A percentile compares a stretch with the other conserved stretches of the same genome.
Evolutionary conservation across 2,797 vertebrate species (phyloP).

Genomic region (Meda fulgida): DNA sequence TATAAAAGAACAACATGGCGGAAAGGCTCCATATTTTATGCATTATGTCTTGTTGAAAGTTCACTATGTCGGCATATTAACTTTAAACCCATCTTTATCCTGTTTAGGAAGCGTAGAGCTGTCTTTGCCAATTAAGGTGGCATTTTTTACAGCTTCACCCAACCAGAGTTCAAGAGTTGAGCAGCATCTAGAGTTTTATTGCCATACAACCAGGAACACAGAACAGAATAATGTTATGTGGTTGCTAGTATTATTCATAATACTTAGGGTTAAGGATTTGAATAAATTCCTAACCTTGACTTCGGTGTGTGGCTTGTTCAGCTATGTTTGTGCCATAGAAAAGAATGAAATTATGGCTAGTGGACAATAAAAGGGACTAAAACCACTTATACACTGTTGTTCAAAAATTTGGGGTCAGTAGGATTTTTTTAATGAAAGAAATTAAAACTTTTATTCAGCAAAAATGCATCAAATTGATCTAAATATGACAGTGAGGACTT

Average conservation of each 20-base stretch:
- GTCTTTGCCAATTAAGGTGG: neutral
- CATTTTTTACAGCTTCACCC: conserved; percentile 5
- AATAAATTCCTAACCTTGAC: neutral
- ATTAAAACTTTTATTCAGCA: neutral
- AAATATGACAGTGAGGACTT: neutral
- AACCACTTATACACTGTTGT: neutral
- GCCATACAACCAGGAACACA: neutral
- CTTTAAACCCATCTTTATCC: conserved; percentile 11
- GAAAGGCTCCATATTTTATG: conserved; percentile 9
- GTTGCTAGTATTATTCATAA: neutral
- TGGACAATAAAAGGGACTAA: neutral
- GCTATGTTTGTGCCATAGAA: neutral
- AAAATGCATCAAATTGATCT: neutral
- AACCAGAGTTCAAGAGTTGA: neutral
- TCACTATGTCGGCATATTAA: conserved; percentile 7
- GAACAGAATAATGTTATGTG: neutral
- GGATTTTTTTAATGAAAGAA: neutral
- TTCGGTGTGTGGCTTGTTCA: neutral
- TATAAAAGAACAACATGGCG: conserved; percentile 17
- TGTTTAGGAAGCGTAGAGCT: neutral
- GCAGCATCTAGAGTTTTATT: conserved; percentile 2
- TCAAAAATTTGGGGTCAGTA: neutral
- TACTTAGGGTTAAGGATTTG: neutral
- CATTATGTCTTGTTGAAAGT: neutral
- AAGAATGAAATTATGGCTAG: too few species aligned